phyloP scores from a whole-genome alignment of 2,113 vertebrate genomes.

The Oxyura jamaicensis region DNA sequence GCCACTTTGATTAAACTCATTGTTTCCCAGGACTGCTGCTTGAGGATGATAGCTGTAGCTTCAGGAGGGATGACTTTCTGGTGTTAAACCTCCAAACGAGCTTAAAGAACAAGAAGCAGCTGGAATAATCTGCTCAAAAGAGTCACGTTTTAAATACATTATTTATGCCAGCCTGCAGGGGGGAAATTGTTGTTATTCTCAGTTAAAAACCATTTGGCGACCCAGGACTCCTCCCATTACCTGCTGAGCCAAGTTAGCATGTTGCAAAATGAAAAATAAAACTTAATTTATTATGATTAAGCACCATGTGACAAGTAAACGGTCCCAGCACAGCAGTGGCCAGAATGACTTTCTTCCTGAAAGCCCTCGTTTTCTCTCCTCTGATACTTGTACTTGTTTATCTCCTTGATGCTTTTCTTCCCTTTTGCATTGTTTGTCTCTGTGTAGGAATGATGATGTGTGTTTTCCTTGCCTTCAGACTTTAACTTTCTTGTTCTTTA shows the following conservation, averaged over 20 bases:
- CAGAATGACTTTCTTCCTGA: slow-evolving; percentile 18
- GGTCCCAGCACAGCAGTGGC: slow-evolving; percentile 12
- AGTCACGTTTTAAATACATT: slow-evolving; percentile 24
- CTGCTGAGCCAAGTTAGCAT: slow-evolving; percentile 49
- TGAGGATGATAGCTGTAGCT: not conserved
- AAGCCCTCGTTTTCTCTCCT: not conserved
- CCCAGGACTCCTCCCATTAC: slow-evolving; percentile 43
- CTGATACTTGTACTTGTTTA: not conserved
- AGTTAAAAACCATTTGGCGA: slow-evolving; percentile 36
- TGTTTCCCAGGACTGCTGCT: not conserved
- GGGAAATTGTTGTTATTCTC: slow-evolving; percentile 50
- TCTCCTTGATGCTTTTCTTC: not conserved
- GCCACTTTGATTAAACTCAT: not conserved
- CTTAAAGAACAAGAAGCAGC: slow-evolving; percentile 29
- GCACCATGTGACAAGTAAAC: not conserved
- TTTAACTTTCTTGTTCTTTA: not conserved
- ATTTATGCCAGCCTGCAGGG: slow-evolving; percentile 47
- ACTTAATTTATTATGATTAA: slow-evolving; percentile 65
- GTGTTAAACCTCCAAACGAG: slow-evolving; percentile 6
- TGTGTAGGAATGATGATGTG: not conserved
- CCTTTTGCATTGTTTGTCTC: not conserved
- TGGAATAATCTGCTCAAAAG: slow-evolving; percentile 28
- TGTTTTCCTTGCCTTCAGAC: not conserved
- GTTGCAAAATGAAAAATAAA: slow-evolving; percentile 54
- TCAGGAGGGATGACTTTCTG: slow-evolving; percentile 32